Base-by-base conservation (phyloP, 2,797 vertebrate species). In the Poecilia gillii region DNA sequence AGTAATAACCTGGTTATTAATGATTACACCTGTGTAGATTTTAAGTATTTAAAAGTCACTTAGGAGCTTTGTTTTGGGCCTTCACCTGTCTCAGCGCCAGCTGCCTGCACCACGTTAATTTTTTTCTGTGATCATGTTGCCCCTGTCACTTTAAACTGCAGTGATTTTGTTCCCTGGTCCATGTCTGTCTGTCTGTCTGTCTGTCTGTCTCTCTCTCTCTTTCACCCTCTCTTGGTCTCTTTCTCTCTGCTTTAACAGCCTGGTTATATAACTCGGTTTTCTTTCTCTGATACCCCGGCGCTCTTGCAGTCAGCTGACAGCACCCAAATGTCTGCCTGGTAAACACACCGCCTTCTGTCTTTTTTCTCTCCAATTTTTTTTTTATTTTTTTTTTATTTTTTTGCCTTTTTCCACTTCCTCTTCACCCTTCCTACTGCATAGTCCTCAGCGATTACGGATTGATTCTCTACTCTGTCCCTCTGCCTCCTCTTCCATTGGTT, bases 371-470 rank as follows among this genome's bases (percentile, higher is more conserved):
- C 77, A 81, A 71, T 81, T 78, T 87, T 41, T 39, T 5, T 87
- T 8, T 39, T 36, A 36, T 39, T 80, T 57, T 62, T 81, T 59
- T 62, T n/a, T n/a, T n/a, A n/a, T n/a, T 59, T 47, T 74, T 13
- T 41, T 53, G 45, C 45, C 66, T 74, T 23, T 51, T 59, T 47
- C 45, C 53, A 74, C 85, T 89, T 89, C 85, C 83, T 87, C 88
- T 81, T 81, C 78, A 79, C 87, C 85, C 84, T 79, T 83, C 79
- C 84, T 88, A 80, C 86, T 85, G 78, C 83, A 84, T 88, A 88
- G 85, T 94, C 90, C 91, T 93, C 85, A 80, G 91, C 92, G 93
- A 95, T 95, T 94, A 95, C 86, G 93, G 92, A 95, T 95, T 95
- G 95, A 95, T 95, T 96, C 92, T 94, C 91, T 94, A 88, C 91